Base-by-base conservation (phyloP, 2,797 vertebrate species). In the Mycteria americana region DNA sequence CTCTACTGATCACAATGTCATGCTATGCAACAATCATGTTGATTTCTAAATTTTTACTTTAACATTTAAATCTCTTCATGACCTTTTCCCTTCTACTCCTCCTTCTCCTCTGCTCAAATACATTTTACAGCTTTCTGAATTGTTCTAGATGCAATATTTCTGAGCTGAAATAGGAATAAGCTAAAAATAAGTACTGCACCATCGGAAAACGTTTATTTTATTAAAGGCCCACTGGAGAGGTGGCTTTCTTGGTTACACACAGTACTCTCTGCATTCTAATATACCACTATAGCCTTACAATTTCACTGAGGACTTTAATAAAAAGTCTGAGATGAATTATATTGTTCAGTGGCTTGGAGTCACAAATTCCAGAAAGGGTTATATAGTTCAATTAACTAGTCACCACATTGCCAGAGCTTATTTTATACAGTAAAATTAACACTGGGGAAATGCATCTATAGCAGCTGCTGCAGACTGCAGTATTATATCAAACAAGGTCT, bases 171-270 rank as follows among this genome's bases (percentile, higher is more conserved):
- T 27, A 81, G 72, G 85, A 94, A 91, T 62, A 93, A 92, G 75
- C 92, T 92, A 94, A 92, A 89, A 95, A 93, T 96, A 95, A 95
- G 79, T 65, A 53, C 35, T 46, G 43, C 46, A 85, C 59, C 81
- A 92, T 95, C 88, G 92, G 79, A 94, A 96, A 97, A 94, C 46
- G 17, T 94, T 97, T 94, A 87, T 93, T 96, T 96, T 94, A 93
- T 95, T 94, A 93, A 94, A 91, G 68, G 75, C 92, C 95, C 93
- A 93, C 93, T 79, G 73, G 95, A 97, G 96, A 94, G 70, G 75
- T 93, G 78, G 70, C 64, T 92, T 93, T 96, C 76, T 76, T 82
- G 87, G 92, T 95, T 90, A 65, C 79, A 85, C 84, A 77, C 78
- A 68, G 77, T 60, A 50, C 51, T 45, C 18, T 9, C 74, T 90